Base-by-base conservation (phyloP, 2,888 invertebrate species). In the Caenorhabditis sp. region DNA sequence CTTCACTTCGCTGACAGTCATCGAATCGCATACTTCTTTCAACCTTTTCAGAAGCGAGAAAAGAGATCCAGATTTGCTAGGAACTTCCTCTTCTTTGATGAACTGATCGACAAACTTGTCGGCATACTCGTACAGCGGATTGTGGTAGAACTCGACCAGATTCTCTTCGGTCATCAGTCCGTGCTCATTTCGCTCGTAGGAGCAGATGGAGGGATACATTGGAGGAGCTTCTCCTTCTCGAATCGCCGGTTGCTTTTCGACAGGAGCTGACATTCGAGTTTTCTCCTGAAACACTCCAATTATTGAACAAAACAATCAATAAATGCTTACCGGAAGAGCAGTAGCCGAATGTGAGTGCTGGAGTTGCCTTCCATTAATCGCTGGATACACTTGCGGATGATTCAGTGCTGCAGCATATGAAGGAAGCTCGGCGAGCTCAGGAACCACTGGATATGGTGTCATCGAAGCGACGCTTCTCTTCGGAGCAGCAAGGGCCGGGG, bases 111-210 rank as follows among this genome's bases (percentile, higher is more conserved):
- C 87, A 69, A 88, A 89, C 18, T 87, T 88, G 18, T 91, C 90
- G n/a, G 89, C 85, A n/a, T 80, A 60, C 56, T 91, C 90, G 44
- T 90, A 85, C 9, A 89, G 72, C 22, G 87, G 85, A 72, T 91
- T 91, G 64, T 89, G 85, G 70, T 91, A 91, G 80, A 83, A 91
- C 20, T 82, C 62, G 50, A 90, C 79, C 8, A 91, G 78, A 35
- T 89, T 84, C n/a, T 82, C 82, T 56, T 90, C 89, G 15, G 83
- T 84, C 77, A 90, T 64, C 26, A 90, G 77, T 44, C 88, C 90
- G 28, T 85, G 80, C 24, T 87, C 86, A 35, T 74, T 84, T 9
- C 79, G 56, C 92, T 93, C 91, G 92, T 92, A 62, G 92, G 93
- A 64, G 5, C 78, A 55, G 13, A 76, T 71, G 1, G 74, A 65